Evolutionary conservation across 2,113 vertebrate species (phyloP).

Genomic region (Uria lomvia): DNA sequence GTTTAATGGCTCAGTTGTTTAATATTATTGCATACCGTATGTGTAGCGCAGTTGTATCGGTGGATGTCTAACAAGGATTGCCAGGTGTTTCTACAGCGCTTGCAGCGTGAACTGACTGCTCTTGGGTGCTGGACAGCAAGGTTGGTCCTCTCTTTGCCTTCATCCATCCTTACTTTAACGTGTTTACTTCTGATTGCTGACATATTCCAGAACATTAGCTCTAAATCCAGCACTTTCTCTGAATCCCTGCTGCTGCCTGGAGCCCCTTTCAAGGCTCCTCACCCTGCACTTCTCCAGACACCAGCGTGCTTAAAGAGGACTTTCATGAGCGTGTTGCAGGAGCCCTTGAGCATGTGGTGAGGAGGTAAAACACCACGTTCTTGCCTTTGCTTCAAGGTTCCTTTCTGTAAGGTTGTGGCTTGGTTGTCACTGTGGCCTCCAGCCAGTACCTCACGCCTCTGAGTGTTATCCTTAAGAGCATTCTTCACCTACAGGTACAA

Average conservation of each 20-base stretch:
- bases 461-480: neutral
- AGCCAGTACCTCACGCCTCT: fast-evolving
- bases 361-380: fast-evolving
- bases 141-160: neutral
- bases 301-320: neutral
- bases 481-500: neutral
- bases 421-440: neutral
- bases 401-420: neutral
- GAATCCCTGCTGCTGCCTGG: neutral
- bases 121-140: neutral
- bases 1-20: neutral
- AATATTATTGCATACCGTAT: neutral
- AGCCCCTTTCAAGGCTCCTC: neutral
- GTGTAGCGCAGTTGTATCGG: neutral
- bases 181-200: neutral
- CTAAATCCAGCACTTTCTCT: neutral
- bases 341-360: fast-evolving
- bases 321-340: fast-evolving
- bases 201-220: neutral
- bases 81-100: fast-evolving
- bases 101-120: neutral
- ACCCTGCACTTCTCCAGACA: neutral
- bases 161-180: neutral
- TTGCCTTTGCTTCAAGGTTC: neutral
- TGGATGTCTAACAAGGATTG: neutral